Evolutionary conservation across 2,113 vertebrate genomes (phyloP), one percentile per base, ranked within the genome.

Genomic region (Larimichthys crocea): DNA sequence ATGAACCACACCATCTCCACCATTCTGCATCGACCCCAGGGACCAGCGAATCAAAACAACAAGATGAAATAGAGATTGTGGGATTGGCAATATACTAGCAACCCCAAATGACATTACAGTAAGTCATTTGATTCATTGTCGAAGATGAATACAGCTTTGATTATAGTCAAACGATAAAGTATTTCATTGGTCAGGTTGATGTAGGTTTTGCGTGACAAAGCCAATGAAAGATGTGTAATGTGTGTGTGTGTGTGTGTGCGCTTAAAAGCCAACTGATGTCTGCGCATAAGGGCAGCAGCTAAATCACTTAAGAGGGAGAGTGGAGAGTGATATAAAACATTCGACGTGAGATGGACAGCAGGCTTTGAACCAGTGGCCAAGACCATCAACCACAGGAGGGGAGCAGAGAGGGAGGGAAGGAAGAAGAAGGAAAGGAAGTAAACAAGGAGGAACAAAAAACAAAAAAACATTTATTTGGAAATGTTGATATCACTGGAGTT

Each of bases 301-400:
- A 92, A 94, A 90, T 90, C 85, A 89, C 89, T 93, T 91, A 88
- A 85, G 77, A 17, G 2, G 26, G 73, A 81, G 78, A 84, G 89
- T 88, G 88, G 80, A 85, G 91, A 92, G 89, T 92, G 90, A 94
- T 88, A 83, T 81, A 91, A 93, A 94, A 92, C 91, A 92, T 83
- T 85, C 59, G 79, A 88, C 87, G 66, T 78, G 75, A 72, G 76
- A 92, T 86, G 57, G 76, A 74, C 71, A 53, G 48, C 9, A 7
- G 42, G 22, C 90, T 93, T 93, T 91, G 88, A 92, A 91, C 79
- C 69, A 7, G 53, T 14, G 44, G 86, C 91, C 86, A 92, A 90
- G 80, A 88, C 77, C 40, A 61, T 86, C 87, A 82, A 86, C 71
- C 57, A 48, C 46, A 20, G 62, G 71, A 72, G 73, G 55, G 52